Percentiles rank a stretch among this genome's conserved stretches.
Evolutionary conservation across 2,113 vertebrate species (phyloP).

Genomic region (Chaenocephalus aceratus): DNA sequence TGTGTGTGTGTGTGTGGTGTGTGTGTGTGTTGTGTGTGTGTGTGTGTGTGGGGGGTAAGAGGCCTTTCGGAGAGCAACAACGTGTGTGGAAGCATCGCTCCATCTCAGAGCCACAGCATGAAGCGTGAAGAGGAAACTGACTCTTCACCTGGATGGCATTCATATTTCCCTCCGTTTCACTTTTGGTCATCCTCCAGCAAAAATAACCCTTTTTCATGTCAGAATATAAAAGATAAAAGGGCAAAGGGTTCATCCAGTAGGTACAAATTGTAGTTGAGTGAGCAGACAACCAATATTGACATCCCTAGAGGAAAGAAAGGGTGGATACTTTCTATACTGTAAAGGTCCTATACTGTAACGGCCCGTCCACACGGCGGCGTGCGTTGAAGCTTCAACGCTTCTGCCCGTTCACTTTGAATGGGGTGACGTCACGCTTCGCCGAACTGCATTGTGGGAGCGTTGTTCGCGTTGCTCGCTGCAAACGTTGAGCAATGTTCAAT

Average conservation of each 20-base stretch:
- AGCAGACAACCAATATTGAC: background rate
- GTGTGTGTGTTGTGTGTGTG: conserved; percentile 24
- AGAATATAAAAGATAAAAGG: background rate
- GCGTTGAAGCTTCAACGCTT: no score
- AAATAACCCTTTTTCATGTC: background rate
- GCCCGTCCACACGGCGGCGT: no score
- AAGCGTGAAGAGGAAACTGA: conserved; percentile 20
- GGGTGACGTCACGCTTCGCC: no score
- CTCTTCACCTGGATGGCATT: conserved; percentile 25
- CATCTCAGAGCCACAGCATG: conserved; percentile 33
- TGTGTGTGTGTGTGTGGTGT: conserved; percentile 19
- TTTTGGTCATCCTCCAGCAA: background rate
- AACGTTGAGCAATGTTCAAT: no score
- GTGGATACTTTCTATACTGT: background rate
- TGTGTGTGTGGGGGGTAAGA: no score
- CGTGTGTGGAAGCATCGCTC: conserved; percentile 39
- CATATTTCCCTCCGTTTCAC: background rate
- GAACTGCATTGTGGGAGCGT: no score
- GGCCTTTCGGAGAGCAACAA: no score
- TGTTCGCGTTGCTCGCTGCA: no score
- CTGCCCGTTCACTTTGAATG: no score
- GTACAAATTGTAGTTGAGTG: background rate
- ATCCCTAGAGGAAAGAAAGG: background rate
- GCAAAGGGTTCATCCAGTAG: background rate
- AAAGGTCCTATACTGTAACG: background rate